Evolutionary conservation across 2,888 invertebrate species (phyloP), one percentile per base, ranked within the genome.

Genomic region (Carterocephalus palaemon): DNA sequence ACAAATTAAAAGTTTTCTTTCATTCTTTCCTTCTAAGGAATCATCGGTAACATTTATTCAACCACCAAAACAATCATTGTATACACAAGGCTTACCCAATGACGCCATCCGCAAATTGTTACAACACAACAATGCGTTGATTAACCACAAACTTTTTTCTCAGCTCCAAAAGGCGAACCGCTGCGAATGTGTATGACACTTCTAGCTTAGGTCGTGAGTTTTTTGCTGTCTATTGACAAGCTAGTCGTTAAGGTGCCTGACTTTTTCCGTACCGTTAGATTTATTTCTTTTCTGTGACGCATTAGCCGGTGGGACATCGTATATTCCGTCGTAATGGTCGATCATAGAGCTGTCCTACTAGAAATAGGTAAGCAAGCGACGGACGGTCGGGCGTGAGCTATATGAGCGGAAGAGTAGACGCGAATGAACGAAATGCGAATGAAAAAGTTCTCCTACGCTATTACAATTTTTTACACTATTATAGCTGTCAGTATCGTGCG

Each of bases 141-240:
- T 50, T 49, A 49, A 47, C 22, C 32, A 41, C 48, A 46, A 46
- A 42, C 33, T 36, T 52, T 49, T 43, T 43, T 46, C 39, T 12
- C 28, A 5, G 20, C 43, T 37, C 23, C 29, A 47, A 51, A 46
- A 53, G 51, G 51, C 41, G 49, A 51, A 36, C 47, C 46, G 48
- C 40, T 26, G 38, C 28, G 50, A 38, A 48, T 53, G 46, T 51
- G 50, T 53, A 49, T 48, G 51, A 53, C 51, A 46, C 42, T 29
- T 31, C 43, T 45, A 37, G 31, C 23, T 36, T 37, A 34, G 40
- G 26, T 50, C 41, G 39, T 43, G 26, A 26, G 16, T 47, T 47
- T 54, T 53, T 55, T 53, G 43, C 36, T 29, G 28, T 37, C 51
- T 48, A 41, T 52, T 48, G 47, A 48, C 49, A 40, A 48, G 47